Evolutionary conservation across 2,797 vertebrate genomes (phyloP), one percentile per base, ranked within the genome.

Genomic region (Rhadinocentrus ornatus): DNA sequence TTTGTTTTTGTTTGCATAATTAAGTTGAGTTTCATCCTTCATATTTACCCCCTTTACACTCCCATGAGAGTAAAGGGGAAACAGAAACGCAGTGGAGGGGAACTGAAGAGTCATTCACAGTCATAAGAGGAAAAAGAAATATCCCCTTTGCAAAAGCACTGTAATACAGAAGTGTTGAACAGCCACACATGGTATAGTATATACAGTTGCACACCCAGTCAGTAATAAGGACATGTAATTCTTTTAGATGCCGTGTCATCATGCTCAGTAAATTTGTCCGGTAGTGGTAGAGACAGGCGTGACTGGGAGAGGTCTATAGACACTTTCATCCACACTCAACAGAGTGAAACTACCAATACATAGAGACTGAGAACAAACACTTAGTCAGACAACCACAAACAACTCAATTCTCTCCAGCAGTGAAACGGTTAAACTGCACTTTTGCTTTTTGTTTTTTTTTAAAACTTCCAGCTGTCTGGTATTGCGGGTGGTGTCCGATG

Each of bases 371-470:
- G 75, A 83, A 55, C 73, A 81, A 67, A 37, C 62, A 69, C 12
- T 94, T 89, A 93, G 89, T 95, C 92, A 92, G 69, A 66, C 69
- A 50, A 93, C 93, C 93, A 89, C 93, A 93, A 85, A 62, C 87
- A 50, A 89, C 89, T 93, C 92, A 94, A 83, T 85, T 91, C 91
- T 85, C 68, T 69, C 87, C 56, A 71, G 93, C 90, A 92, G 74
- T 83, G 89, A 94, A 94, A 94, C 93, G 91, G 93, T 95, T 94
- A 93, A 93, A 93, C 89, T 89, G 92, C 86, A 91, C 89, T 91
- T 88, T 90, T 88, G 76, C 72, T 89, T 89, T 88, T 88, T 66
- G 26, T 34, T 26, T 29, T 41, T 22, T 22, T 6, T n/a, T n/a
- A n/a, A n/a, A n/a, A 77, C 80, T 82, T 81, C 83, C 86, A 89